phyloP scores from a whole-genome alignment of 2,113 vertebrate species.

The Trichechus manatus region DNA sequence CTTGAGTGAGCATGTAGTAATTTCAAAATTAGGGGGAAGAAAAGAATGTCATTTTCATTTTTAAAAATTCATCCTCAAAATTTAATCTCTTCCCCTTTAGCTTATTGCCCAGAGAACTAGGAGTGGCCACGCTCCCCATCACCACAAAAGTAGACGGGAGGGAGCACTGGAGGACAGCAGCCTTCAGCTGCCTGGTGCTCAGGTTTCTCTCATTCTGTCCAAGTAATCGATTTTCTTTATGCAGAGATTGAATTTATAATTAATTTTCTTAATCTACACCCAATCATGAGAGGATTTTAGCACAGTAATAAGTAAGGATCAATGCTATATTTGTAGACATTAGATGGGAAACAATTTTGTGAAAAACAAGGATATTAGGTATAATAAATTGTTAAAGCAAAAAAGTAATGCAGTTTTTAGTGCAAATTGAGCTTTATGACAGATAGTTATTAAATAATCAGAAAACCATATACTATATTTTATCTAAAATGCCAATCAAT shows the following conservation, averaged over 20 bases:
- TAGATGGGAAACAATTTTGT: neutral
- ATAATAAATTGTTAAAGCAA: neutral
- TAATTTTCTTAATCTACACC: neutral
- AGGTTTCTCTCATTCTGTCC: neutral
- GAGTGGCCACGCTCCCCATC: accelerated
- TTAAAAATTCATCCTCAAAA: neutral
- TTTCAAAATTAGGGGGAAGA: neutral
- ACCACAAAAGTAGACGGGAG: accelerated
- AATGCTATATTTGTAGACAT: neutral
- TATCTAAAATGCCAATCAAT: neutral
- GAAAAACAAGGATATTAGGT: neutral
- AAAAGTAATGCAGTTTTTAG: neutral
- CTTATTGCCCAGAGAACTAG: neutral
- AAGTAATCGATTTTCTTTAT: neutral
- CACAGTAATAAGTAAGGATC: neutral
- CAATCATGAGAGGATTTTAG: neutral
- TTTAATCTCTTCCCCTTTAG: neutral
- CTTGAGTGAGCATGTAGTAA: neutral
- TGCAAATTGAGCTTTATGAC: neutral
- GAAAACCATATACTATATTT: neutral
- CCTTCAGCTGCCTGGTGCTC: accelerated
- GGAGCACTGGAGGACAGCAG: accelerated
- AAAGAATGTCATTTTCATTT: neutral
- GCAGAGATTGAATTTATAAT: neutral
- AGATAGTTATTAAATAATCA: neutral